These are phyloP conservation scores for Porites australiensis DNA, from an alignment of 64 coral and sea anemone genomes.

Conservation along the genomic window DNA sequence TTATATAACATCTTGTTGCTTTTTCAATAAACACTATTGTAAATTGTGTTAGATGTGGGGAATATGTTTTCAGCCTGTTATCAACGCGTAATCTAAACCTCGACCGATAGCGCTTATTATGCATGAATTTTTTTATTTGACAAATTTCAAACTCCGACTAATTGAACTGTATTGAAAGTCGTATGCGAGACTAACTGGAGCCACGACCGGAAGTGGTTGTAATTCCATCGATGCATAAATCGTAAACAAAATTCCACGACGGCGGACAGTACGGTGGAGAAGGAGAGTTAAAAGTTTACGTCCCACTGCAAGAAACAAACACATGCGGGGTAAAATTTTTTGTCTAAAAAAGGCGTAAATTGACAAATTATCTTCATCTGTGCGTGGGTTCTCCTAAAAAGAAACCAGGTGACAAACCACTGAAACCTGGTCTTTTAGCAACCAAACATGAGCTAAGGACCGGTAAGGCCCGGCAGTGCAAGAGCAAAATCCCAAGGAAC, in stretches of 20 bases:
- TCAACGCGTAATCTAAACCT: slow-evolving; percentile 16
- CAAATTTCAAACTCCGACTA: slow-evolving; percentile 27
- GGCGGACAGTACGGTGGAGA: neutral
- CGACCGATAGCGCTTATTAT: neutral
- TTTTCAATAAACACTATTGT: neutral
- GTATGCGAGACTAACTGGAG: neutral
- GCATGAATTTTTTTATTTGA: neutral
- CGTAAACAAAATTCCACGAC: slow-evolving; percentile 24
- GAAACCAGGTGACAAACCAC: too few relatives aligned
- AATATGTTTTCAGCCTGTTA: slow-evolving; percentile 16
- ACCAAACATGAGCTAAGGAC: too few relatives aligned
- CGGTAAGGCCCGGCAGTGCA: too few relatives aligned
- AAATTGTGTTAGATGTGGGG: neutral
- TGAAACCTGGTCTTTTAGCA: too few relatives aligned
- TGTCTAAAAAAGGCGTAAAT: too few relatives aligned
- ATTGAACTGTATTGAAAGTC: slow-evolving; percentile 15
- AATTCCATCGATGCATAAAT: slow-evolving; percentile 5
- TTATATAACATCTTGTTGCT: neutral
- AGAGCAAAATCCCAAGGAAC: too few relatives aligned
- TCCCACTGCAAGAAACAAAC: too few relatives aligned
- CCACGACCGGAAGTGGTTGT: slow-evolving; percentile 28
- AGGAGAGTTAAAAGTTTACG: too few relatives aligned
- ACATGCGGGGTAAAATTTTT: too few relatives aligned
- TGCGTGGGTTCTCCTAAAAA: too few relatives aligned
- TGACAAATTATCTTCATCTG: too few relatives aligned